Evolutionary conservation across 2,888 invertebrate species (phyloP).

Genomic region (Dicyrtoma fusca): DNA sequence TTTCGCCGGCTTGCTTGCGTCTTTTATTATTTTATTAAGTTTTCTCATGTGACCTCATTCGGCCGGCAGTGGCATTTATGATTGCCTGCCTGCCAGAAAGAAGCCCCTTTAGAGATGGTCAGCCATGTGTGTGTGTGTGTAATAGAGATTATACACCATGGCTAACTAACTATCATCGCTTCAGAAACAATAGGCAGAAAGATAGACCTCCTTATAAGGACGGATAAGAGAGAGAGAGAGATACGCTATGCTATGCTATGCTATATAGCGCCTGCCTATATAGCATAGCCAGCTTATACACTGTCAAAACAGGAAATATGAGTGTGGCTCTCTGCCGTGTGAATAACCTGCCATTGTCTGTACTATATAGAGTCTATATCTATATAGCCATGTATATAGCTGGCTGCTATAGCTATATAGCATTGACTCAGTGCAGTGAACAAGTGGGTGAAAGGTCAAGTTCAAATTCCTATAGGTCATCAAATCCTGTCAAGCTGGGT

Average conservation of each 20-base stretch:
- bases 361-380: background rate
- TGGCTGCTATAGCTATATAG: background rate
- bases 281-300: constrained; percentile 7
- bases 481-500: constrained; percentile 56
- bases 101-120: constrained; percentile 14
- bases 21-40: background rate
- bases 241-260: too few species aligned
- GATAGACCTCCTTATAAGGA: background rate
- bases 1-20: background rate
- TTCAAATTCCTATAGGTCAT: constrained; percentile 52
- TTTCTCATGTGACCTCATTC: constrained; percentile 30
- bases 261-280: too few species aligned
- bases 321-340: constrained; percentile 4
- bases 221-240: background rate
- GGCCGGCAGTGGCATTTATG: too few species aligned
- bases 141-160: constrained; percentile 2
- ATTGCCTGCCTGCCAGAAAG: background rate
- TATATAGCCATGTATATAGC: too few species aligned
- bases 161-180: background rate
- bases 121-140: constrained; percentile 23
- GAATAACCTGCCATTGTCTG: constrained; percentile 28
- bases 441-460: constrained; percentile 57
- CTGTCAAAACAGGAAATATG: constrained; percentile 29
- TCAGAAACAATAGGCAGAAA: background rate
- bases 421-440: background rate